Conservation (phyloP, 2,797 vertebrate genomes). For the Agapornis canus region DNA sequence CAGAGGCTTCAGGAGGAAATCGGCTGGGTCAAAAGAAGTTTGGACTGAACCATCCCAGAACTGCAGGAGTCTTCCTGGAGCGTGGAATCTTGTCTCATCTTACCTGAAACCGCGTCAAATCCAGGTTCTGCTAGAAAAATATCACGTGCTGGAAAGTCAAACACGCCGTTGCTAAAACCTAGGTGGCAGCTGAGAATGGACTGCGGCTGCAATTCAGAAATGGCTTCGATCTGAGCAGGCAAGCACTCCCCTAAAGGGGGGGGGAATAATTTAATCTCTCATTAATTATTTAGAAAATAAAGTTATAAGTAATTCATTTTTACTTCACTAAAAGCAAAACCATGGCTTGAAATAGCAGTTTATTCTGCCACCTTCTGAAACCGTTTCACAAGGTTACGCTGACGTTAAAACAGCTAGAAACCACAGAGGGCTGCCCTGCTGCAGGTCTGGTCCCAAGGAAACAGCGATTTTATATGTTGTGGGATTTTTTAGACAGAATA, state of each 20-base stretch:
- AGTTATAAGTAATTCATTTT: neutral
- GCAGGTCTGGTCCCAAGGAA: neutral
- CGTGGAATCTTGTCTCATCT: neutral
- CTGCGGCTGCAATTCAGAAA: slow-evolving; percentile 84
- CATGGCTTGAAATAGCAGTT: neutral
- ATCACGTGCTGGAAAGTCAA: slow-evolving; percentile 83
- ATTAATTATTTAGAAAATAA: neutral
- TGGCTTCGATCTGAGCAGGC: slow-evolving; percentile 79
- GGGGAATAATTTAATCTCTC: neutral
- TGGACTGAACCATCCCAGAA: neutral
- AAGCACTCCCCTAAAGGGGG: slow-evolving; percentile 84
- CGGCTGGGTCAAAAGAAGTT: neutral
- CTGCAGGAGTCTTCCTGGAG: neutral
- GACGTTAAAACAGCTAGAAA: neutral
- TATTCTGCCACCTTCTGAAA: neutral
- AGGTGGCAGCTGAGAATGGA: slow-evolving; percentile 84
- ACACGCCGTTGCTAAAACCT: slow-evolving; percentile 80
- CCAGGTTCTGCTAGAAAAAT: slow-evolving; percentile 81
- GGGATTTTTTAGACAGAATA: neutral
- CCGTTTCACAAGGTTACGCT: neutral
- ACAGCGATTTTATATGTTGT: neutral
- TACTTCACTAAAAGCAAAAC: neutral
- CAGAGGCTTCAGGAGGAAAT: neutral
- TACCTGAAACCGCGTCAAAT: slow-evolving; percentile 87
- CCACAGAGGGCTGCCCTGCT: neutral